Evolutionary conservation across 2,888 invertebrate genomes (phyloP).

Genomic region (Thyatira batis): DNA sequence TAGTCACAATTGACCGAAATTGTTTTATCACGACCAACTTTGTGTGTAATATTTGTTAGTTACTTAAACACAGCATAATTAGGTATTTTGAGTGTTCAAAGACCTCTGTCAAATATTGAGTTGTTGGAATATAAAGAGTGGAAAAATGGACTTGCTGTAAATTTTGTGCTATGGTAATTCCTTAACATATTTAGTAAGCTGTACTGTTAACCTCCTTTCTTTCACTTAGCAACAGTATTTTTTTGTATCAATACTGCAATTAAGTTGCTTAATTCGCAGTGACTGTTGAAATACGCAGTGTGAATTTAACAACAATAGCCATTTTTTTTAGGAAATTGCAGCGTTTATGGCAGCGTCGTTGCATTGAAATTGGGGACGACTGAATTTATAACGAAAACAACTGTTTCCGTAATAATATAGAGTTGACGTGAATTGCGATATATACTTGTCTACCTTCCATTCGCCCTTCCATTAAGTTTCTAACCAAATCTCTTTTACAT

Average conservation of each 20-base stretch:
- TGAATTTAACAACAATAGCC: conserved; percentile 3
- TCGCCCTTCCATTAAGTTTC: no score
- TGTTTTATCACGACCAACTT: neutral
- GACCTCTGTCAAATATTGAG: neutral
- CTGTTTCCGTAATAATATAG: neutral
- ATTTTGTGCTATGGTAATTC: neutral
- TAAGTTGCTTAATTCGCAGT: neutral
- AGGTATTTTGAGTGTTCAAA: neutral
- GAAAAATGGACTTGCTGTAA: no score
- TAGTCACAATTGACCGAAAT: neutral
- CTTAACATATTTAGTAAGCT: neutral
- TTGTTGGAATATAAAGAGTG: no score
- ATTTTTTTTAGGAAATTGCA: conserved; percentile 5
- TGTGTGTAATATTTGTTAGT: neutral
- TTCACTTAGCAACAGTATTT: neutral
- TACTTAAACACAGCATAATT: neutral
- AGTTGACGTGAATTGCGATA: neutral
- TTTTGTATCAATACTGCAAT: neutral
- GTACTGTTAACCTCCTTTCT: neutral
- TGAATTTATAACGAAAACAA: neutral
- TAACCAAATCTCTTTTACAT: neutral
- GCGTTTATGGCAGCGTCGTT: neutral
- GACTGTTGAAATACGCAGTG: neutral
- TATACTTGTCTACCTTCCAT: neutral
- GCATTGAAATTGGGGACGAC: neutral